A percentile compares a stretch with the other conserved stretches of the same genome.
Conservation (phyloP, 2,888 invertebrate genomes). For the Phytoseiulus persimilis region DNA sequence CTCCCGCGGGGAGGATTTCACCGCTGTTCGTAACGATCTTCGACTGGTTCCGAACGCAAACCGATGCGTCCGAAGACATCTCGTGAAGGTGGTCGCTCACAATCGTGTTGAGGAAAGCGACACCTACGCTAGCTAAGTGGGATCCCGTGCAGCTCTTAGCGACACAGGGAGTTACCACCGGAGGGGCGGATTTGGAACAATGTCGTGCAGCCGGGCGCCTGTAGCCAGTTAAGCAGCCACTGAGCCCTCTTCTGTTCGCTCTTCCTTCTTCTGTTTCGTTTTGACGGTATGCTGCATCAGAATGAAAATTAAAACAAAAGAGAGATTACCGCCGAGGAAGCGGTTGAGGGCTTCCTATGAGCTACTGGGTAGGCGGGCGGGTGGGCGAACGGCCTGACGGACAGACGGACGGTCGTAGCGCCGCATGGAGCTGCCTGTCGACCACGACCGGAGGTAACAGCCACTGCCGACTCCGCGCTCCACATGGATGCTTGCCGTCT, state of each 20-base stretch:
- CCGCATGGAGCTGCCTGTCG: neutral
- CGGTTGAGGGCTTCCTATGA: neutral
- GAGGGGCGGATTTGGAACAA: neutral
- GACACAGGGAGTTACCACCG: neutral
- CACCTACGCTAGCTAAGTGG: neutral
- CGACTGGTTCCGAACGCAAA: too few species aligned
- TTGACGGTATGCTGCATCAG: neutral
- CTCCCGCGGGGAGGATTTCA: too few species aligned
- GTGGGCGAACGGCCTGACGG: neutral
- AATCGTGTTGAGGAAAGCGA: neutral
- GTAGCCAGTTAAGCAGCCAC: neutral
- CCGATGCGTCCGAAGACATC: too few species aligned
- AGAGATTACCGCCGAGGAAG: neutral
- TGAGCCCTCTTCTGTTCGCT: neutral
- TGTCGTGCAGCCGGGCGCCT: neutral
- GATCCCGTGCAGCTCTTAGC: neutral
- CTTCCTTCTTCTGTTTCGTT: neutral
- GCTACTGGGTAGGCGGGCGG: neutral
- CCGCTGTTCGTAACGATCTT: too few species aligned
- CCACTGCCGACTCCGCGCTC: neutral
- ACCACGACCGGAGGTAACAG: neutral
- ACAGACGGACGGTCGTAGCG: neutral
- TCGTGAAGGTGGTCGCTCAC: neutral
- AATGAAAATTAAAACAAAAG: neutral
- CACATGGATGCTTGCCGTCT: neutral